These are phyloP conservation scores for Pangasius macronema DNA, from an alignment of 2,797 vertebrate genomes.

Conservation along the genomic window DNA sequence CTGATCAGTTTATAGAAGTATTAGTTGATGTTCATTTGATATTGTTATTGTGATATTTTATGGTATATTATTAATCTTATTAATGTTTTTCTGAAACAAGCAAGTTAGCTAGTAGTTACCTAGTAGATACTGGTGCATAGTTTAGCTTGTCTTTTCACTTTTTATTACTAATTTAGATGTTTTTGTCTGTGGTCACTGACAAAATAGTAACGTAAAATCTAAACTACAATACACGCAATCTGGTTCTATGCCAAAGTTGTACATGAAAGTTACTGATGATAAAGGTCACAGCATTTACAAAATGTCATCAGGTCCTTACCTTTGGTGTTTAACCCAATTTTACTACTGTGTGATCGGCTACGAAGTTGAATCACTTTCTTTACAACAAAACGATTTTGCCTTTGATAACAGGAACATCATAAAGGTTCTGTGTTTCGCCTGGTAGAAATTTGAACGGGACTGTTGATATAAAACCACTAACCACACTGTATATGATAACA, in stretches of 20 bases:
- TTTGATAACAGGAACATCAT: neutral
- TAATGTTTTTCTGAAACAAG: neutral
- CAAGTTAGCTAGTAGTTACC: too few relatives aligned
- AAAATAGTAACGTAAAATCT: neutral
- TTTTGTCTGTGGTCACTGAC: neutral
- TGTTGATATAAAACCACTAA: constrained; percentile 17
- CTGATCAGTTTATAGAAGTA: neutral
- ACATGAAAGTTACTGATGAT: neutral
- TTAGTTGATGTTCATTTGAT: neutral
- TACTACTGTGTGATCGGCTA: neutral
- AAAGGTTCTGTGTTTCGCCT: neutral
- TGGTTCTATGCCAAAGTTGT: neutral
- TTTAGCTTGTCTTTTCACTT: neutral
- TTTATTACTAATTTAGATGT: neutral
- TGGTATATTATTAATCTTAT: neutral
- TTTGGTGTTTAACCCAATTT: neutral
- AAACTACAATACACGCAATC: neutral
- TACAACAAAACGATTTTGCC: neutral
- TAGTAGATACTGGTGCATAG: neutral
- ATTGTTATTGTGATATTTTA: neutral
- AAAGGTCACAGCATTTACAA: constrained; percentile 1
- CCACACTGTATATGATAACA: constrained; percentile 56
- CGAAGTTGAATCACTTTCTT: neutral
- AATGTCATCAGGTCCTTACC: neutral
- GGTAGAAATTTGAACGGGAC: neutral